Evolutionary conservation across 1,140 invertebrate species (phyloP).

Genomic region (Neodiprion lecontei): DNA sequence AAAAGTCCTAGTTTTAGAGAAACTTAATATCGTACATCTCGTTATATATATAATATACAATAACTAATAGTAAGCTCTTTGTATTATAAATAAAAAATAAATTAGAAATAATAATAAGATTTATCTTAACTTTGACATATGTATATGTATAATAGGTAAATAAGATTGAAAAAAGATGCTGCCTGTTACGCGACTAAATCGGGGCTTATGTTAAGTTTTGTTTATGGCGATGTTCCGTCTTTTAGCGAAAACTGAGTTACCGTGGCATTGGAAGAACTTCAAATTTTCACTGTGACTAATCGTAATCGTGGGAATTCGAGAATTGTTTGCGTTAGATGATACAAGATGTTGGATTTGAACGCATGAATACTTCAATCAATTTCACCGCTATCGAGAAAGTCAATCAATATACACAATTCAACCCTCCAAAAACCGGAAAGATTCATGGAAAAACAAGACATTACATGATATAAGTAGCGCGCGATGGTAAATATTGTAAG

Average conservation of each 20-base stretch:
- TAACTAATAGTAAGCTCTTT: conserved; percentile 2
- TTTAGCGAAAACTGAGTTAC: too few relatives aligned
- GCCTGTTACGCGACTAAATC: neutral
- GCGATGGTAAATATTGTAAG: neutral
- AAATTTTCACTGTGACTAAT: neutral
- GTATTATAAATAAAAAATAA: neutral
- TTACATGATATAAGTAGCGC: neutral
- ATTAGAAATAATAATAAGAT: neutral
- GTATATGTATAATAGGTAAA: neutral
- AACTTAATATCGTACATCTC: neutral
- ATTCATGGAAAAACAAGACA: neutral
- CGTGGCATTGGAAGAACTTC: too few relatives aligned
- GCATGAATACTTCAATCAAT: too few relatives aligned
- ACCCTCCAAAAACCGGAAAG: too few relatives aligned
- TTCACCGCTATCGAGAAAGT: too few relatives aligned
- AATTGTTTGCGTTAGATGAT: too few relatives aligned
- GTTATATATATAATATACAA: neutral
- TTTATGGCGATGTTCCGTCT: neutral
- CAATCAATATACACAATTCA: too few relatives aligned
- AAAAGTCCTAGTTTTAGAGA: neutral
- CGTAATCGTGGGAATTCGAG: too few relatives aligned
- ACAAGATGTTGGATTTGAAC: too few relatives aligned
- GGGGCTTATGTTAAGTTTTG: neutral
- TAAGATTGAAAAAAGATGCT: neutral
- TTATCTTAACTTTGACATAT: neutral